Evolutionary conservation across 1,140 invertebrate genomes (phyloP).

Genomic region (Lucilia sericata): DNA sequence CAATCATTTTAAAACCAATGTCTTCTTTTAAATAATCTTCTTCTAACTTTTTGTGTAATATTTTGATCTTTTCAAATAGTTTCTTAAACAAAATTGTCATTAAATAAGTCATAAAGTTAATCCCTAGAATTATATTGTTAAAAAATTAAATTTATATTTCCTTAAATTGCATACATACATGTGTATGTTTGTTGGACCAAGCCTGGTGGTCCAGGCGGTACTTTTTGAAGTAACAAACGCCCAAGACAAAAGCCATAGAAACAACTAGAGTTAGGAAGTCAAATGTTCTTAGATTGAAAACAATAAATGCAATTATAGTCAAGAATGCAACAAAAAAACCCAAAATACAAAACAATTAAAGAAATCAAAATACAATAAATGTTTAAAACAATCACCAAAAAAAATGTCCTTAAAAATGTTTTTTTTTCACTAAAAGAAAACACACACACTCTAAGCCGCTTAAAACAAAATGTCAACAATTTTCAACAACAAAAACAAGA

Average conservation of each 20-base stretch:
- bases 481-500: not conserved
- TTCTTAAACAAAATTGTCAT: not conserved
- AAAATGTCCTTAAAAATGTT: not conserved
- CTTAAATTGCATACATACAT: not conserved
- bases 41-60: no score
- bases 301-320: not conserved
- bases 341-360: no score
- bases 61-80: no score
- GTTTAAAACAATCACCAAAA: not conserved
- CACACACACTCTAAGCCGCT: not conserved
- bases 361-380: no score
- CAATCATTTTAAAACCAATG: no score
- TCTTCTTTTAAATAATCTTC: no score
- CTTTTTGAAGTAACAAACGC: not conserved
- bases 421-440: not conserved
- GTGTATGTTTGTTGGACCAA: no score
- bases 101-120: not conserved
- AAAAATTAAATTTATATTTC: not conserved
- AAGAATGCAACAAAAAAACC: not conserved
- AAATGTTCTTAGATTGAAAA: not conserved
- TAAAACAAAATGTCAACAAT: not conserved
- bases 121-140: not conserved
- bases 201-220: not conserved
- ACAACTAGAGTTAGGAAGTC: not conserved
- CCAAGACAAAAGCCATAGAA: not conserved